phyloP scores from a whole-genome alignment of 1,140 invertebrate species.

The Nebria ingens region DNA sequence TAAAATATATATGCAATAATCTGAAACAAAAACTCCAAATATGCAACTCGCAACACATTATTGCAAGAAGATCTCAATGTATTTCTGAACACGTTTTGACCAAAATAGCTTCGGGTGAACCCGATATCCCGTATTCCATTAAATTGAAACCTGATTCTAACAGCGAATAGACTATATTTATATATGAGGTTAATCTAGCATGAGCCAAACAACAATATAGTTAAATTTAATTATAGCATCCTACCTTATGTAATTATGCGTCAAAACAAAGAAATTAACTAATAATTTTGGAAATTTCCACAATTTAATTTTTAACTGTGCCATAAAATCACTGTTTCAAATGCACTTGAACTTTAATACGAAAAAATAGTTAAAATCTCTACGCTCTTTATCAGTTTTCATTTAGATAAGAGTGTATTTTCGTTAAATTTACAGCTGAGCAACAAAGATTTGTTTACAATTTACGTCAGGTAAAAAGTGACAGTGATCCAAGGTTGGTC shows the following conservation, averaged over 20 bases:
- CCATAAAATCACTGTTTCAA: constrained; percentile 1
- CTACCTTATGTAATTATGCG: not conserved
- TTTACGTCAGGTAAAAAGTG: not conserved
- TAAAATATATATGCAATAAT: too few relatives aligned
- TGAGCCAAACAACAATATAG: too few relatives aligned
- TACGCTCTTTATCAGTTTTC: not conserved
- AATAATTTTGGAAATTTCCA: not conserved
- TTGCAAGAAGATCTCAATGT: too few relatives aligned
- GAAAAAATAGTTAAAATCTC: not conserved
- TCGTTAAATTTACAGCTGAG: not conserved
- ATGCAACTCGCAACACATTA: too few relatives aligned
- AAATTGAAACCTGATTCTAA: too few relatives aligned
- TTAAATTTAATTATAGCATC: not conserved
- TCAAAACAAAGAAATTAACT: not conserved
- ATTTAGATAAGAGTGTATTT: not conserved
- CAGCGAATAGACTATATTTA: too few relatives aligned
- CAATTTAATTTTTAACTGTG: not conserved
- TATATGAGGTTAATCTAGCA: too few relatives aligned
- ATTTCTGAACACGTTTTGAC: too few relatives aligned
- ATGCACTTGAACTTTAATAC: constrained; percentile 2
- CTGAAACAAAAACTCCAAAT: too few relatives aligned
- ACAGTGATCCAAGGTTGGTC: not conserved
- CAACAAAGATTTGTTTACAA: not conserved
- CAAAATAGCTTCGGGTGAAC: too few relatives aligned
- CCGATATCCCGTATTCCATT: too few relatives aligned